phyloP scores from a whole-genome alignment of 2,113 vertebrate genomes.

The Rafetus swinhoei region DNA sequence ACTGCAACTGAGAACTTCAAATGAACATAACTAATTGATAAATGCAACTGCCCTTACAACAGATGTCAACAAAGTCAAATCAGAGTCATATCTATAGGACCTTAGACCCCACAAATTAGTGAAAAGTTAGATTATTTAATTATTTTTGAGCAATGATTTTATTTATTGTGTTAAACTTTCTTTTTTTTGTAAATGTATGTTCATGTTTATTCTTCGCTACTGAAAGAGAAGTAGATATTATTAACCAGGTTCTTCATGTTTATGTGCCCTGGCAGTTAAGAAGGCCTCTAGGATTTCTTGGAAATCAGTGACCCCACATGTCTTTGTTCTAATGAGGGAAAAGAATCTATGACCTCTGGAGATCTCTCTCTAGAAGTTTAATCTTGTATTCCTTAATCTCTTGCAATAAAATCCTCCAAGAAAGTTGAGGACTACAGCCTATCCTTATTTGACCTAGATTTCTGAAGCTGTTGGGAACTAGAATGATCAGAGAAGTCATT shows the following conservation, averaged over 20 bases:
- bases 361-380: background rate
- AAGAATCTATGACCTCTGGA: conserved; percentile 19
- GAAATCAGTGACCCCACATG: background rate
- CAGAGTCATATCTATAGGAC: background rate
- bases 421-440: background rate
- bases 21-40: background rate
- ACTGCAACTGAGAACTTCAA: background rate
- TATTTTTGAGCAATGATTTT: background rate
- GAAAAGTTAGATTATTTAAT: background rate
- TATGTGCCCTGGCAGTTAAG: background rate
- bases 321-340: background rate
- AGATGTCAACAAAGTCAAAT: background rate
- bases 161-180: conserved; percentile 10
- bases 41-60: background rate
- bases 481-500: background rate
- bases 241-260: conserved; percentile 5
- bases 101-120: background rate
- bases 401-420: conserved; percentile 32
- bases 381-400: background rate
- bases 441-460: background rate
- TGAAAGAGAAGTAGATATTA: background rate
- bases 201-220: background rate
- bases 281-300: background rate
- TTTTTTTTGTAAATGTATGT: background rate
- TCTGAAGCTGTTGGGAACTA: background rate